Base-by-base conservation (phyloP, 1,140 invertebrate species). In the Acromyrmex echinatior region DNA sequence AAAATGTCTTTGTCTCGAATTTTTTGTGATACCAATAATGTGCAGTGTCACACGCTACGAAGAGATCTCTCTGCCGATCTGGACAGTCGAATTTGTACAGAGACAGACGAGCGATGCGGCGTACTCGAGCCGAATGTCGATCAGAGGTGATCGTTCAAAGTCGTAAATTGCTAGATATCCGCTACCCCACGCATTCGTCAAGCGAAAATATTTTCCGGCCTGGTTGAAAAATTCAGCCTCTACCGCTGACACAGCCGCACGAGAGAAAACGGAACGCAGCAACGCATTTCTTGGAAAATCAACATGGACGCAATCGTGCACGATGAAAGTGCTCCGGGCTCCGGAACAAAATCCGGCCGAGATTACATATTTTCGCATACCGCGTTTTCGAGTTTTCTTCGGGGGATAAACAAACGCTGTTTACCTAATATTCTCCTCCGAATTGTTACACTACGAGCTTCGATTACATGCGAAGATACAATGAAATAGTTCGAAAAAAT, bases 401-500 rank as follows among this genome's bases (percentile, higher is more conserved):
- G 14, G 21, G 71, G 21, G 28, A n/a, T 63, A 84, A 84, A 84
- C 70, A 84, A 51, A 14, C 78, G 31, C 12, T 76, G 80, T 84
- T 84, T 84, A 62, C 35, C 45, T 49, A 84, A 62, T 84, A 84
- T 62, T 14, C 80, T 76, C 25, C 80, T 76, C 25, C 58, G 70
- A 84, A 84, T 76, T 63, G 56, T 84, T 84, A 28, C 56, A 18
- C 56, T 7, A 10, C 65, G 53, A 70, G 7, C 63, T 68, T 80
- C 66, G 63, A 86, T 86, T 66, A 66, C 74, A 51, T 49, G 21
- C 31, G 62, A 86, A 62, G 81, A 85, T 45, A 45, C 71, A 62
- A 68, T 39, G 71, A 62, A 76, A 79, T 86, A 53, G 60, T 86
- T 86, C 49, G 76, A 79, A 86, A 86, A 79, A 86, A 86, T 65